phyloP scores from a whole-genome alignment of 2,888 invertebrate genomes.

The Trilocha varians region DNA sequence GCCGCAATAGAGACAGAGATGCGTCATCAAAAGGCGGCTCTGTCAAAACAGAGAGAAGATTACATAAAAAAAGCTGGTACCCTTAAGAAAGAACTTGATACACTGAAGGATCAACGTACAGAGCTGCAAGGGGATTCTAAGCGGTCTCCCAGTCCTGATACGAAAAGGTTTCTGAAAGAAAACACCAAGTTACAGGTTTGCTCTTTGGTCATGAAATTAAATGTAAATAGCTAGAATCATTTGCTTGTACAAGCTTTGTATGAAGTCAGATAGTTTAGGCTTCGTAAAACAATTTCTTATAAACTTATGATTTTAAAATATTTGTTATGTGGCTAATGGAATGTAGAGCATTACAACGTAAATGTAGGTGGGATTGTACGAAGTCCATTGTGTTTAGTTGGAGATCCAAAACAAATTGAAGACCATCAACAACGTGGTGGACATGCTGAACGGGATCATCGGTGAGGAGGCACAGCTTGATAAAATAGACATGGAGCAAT shows the following conservation, averaged over 20 bases:
- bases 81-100: conserved; percentile 84
- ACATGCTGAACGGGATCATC: conserved; percentile 89
- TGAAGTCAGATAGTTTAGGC: too few species aligned
- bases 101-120: conserved; percentile 83
- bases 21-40: conserved; percentile 85
- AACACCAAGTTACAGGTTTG: conserved; percentile 89
- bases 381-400: conserved; percentile 63
- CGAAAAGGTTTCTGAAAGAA: conserved; percentile 84
- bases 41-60: conserved; percentile 86
- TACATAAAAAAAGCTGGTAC: conserved; percentile 83
- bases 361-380: too few species aligned
- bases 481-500: conserved; percentile 30
- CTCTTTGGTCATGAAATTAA: conserved; percentile 1
- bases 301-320: too few species aligned
- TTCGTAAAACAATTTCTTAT: too few species aligned
- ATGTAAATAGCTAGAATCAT: conserved; percentile 14
- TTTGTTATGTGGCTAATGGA: too few species aligned
- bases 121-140: conserved; percentile 80
- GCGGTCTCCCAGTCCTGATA: conserved; percentile 82
- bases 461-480: conserved; percentile 75
- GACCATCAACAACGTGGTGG: conserved; percentile 89
- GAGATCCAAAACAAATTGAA: conserved; percentile 86
- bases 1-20: conserved; percentile 85
- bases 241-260: too few species aligned
- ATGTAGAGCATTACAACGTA: too few species aligned